phyloP scores from a whole-genome alignment of 2,888 invertebrate genomes.

The Platynereis dumerilii region DNA sequence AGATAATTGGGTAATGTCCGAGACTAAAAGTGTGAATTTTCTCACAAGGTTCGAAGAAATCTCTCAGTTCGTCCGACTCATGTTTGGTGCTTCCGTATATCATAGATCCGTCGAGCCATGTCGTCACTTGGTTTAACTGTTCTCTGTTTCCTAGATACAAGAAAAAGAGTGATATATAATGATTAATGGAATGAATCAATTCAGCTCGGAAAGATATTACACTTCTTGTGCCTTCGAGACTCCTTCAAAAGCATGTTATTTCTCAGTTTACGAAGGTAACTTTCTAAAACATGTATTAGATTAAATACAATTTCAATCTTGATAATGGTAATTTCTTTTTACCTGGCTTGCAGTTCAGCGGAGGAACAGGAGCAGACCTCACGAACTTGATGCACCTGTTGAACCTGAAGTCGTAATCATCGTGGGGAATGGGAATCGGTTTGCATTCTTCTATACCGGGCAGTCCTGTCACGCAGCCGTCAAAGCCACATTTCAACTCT shows the following conservation, averaged over 20 bases:
- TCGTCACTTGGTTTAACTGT: conserved; percentile 78
- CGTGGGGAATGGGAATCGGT: conserved; percentile 45
- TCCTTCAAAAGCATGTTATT: too few relatives aligned
- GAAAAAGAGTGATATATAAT: too few relatives aligned
- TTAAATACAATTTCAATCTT: too few relatives aligned
- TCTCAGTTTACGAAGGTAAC: too few relatives aligned
- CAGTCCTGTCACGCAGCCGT: conserved; percentile 26
- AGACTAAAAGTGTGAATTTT: too few relatives aligned
- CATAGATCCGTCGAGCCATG: conserved; percentile 80
- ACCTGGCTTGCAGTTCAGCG: conserved; percentile 16
- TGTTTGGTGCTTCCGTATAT: conserved; percentile 40
- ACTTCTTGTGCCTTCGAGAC: too few relatives aligned
- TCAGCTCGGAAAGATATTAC: too few relatives aligned
- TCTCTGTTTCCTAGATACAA: too few relatives aligned
- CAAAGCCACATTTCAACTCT: conserved; percentile 32
- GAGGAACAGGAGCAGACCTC: conserved; percentile 27
- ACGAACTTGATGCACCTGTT: conserved; percentile 38
- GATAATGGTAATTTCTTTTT: too few relatives aligned
- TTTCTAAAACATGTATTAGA: too few relatives aligned
- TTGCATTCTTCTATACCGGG: conserved; percentile 42
- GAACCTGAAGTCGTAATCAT: conserved; percentile 40
- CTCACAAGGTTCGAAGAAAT: conserved; percentile 22
- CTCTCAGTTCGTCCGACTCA: conserved; percentile 21
- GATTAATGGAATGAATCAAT: too few relatives aligned
- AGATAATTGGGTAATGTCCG: too few relatives aligned